These are phyloP conservation scores for Drosophila lacicola DNA, from an alignment of 2,888 invertebrate species.

Conservation along the genomic window DNA sequence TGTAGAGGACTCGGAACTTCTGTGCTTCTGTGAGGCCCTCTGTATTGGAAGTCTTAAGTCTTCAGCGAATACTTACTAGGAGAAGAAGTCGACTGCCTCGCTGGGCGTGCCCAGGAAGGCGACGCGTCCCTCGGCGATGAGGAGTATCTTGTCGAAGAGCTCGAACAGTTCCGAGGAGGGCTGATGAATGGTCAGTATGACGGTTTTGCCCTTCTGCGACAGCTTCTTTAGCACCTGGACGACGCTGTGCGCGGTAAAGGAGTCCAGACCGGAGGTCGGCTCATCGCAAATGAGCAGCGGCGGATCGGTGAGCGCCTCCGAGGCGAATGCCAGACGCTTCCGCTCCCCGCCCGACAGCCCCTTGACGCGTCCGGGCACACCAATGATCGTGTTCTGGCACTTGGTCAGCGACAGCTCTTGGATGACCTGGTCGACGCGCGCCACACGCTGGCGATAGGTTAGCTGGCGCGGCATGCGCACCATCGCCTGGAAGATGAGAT, in stretches of 20 bases:
- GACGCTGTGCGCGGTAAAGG: conserved; percentile 98
- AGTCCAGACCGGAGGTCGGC: conserved; percentile 98
- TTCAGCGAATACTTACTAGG: conserved; percentile 86
- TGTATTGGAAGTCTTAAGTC: too few relatives aligned
- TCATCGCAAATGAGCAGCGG: conserved; percentile 98
- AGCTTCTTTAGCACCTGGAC: conserved; percentile 92
- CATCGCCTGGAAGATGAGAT: conserved; percentile 94
- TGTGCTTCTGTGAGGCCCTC: too few relatives aligned
- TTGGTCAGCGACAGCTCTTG: conserved; percentile 93
- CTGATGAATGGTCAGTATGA: conserved; percentile 97
- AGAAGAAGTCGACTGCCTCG: conserved; percentile 92
- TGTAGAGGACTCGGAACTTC: too few relatives aligned
- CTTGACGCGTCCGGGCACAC: conserved; percentile 93
- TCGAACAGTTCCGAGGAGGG: conserved; percentile 96
- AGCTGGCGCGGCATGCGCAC: conserved; percentile 93
- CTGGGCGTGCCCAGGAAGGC: conserved; percentile 94
- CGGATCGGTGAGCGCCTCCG: conserved; percentile 98
- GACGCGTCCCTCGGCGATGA: conserved; percentile 96
- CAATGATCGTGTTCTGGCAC: conserved; percentile 96
- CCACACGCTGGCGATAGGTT: conserved; percentile 90
- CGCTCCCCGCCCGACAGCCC: conserved; percentile 98
- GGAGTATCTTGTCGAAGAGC: conserved; percentile 94
- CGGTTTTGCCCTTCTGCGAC: conserved; percentile 93
- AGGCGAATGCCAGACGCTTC: conserved; percentile 97
- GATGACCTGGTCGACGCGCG: conserved; percentile 94